A percentile compares a stretch with the other conserved stretches of the same genome.
Conservation (phyloP, 2,888 invertebrate genomes). For the Xylota segnis region DNA sequence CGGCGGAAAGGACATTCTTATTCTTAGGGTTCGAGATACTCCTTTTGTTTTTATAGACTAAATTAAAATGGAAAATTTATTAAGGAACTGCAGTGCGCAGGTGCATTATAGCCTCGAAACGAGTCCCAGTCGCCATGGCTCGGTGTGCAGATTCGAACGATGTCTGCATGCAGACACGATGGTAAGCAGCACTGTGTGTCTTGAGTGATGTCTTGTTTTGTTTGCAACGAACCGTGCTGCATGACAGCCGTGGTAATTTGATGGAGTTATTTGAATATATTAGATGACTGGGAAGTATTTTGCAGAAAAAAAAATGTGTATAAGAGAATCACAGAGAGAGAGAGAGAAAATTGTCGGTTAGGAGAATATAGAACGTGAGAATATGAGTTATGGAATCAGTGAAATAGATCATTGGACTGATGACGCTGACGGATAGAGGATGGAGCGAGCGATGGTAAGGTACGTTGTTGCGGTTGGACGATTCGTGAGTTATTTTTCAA, state of each 20-base stretch:
- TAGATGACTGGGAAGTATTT: slow-evolving; percentile 51
- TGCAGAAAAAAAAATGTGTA: slow-evolving; percentile 17
- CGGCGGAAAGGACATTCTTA: slow-evolving; percentile 30
- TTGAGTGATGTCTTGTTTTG: slow-evolving; percentile 68
- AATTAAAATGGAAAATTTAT: slow-evolving; percentile 71
- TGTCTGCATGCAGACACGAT: slow-evolving; percentile 1
- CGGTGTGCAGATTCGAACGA: slow-evolving; percentile 3
- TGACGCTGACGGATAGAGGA: slow-evolving; percentile 14
- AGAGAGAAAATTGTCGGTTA: slow-evolving; percentile 61
- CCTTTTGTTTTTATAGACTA: slow-evolving; percentile 54
- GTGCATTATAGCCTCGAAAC: slow-evolving; percentile 28
- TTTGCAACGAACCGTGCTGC: slow-evolving; percentile 44
- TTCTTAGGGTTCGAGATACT: background rate
- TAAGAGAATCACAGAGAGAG: background rate
- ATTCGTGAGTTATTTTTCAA: slow-evolving; percentile 76
- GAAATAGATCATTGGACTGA: slow-evolving; percentile 74
- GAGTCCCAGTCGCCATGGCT: slow-evolving; percentile 11
- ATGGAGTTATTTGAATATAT: slow-evolving; percentile 75
- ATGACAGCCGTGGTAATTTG: slow-evolving; percentile 70
- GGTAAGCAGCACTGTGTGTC: slow-evolving; percentile 25
- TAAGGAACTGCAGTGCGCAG: slow-evolving; percentile 46
- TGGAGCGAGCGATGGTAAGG: slow-evolving; percentile 37
- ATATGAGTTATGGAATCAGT: slow-evolving; percentile 76
- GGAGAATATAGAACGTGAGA: slow-evolving; percentile 72
- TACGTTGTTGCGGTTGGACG: slow-evolving; percentile 57